These are phyloP conservation scores for Tenebrio molitor DNA, from an alignment of 1,140 invertebrate species.

Conservation along the genomic window DNA sequence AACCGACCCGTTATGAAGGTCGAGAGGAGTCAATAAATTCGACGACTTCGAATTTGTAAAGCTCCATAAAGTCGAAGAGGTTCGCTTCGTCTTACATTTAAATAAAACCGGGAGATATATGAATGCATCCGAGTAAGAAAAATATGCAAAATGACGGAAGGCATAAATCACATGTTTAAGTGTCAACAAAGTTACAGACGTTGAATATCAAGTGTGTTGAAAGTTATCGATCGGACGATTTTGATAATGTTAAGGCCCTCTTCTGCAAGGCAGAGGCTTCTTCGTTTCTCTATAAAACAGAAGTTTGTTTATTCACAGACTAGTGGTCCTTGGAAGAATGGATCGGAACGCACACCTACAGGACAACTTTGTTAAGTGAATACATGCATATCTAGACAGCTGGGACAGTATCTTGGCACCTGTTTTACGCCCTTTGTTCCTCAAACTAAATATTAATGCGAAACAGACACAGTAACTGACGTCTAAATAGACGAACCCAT, in stretches of 20 bases:
- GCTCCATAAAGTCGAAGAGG: slow-evolving; percentile 29
- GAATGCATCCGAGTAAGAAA: slow-evolving; percentile 30
- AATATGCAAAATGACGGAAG: slow-evolving; percentile 40
- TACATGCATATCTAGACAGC: slow-evolving; percentile 36
- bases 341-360: slow-evolving; percentile 25
- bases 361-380: slow-evolving; percentile 28
- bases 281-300: slow-evolving; percentile 8
- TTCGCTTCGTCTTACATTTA: slow-evolving; percentile 21
- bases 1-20: slow-evolving; percentile 15
- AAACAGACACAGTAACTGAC: slow-evolving; percentile 25
- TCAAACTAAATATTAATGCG: slow-evolving; percentile 23
- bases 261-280: slow-evolving; percentile 5
- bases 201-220: slow-evolving; percentile 33
- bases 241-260: slow-evolving; percentile 12
- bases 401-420: slow-evolving; percentile 32
- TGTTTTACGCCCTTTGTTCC: slow-evolving; percentile 29
- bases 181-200: slow-evolving; percentile 38
- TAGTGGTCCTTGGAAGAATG: slow-evolving; percentile 14
- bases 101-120: slow-evolving; percentile 32
- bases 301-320: slow-evolving; percentile 25
- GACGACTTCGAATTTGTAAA: slow-evolving; percentile 20
- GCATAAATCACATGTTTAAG: slow-evolving; percentile 40
- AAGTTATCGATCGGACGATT: slow-evolving; percentile 23
- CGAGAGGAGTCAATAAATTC: slow-evolving; percentile 6
- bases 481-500: slow-evolving; percentile 8